These are phyloP conservation scores for Myotis daubentonii DNA, from an alignment of 2,797 vertebrate species.

Conservation along the genomic window DNA sequence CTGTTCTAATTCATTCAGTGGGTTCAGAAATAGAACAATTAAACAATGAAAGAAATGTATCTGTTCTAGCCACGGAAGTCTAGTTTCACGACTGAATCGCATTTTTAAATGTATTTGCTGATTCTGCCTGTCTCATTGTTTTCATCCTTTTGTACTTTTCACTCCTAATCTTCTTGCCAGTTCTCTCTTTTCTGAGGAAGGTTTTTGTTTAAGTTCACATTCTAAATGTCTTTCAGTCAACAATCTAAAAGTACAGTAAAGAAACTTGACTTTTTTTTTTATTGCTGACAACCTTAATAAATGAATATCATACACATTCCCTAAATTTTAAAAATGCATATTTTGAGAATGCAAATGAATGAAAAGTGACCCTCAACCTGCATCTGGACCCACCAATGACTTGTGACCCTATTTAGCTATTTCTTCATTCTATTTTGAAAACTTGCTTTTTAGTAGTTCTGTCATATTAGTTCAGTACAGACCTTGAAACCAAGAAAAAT, in stretches of 20 bases:
- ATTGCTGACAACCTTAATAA: neutral
- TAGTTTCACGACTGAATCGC: neutral
- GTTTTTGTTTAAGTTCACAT: neutral
- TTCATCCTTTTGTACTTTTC: neutral
- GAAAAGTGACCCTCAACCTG: neutral
- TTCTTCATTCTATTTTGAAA: conserved; percentile 25
- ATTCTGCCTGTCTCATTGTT: neutral
- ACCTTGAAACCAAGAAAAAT: conserved; percentile 15
- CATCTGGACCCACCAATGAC: neutral
- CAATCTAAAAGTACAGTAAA: neutral
- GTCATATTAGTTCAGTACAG: neutral
- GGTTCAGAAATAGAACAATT: neutral
- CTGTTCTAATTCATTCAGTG: neutral
- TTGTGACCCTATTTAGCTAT: neutral
- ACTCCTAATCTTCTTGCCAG: neutral
- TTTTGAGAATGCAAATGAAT: neutral
- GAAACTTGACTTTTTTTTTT: neutral
- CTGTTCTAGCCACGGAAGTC: neutral
- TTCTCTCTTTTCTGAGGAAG: neutral
- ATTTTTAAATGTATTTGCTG: neutral
- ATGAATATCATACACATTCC: neutral
- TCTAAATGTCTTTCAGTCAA: conserved; percentile 20
- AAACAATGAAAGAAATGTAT: neutral
- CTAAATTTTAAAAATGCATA: neutral
- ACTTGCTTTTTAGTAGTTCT: conserved; percentile 38